Conservation (phyloP, 2,113 vertebrate genomes). For the Ellobius talpinus region DNA sequence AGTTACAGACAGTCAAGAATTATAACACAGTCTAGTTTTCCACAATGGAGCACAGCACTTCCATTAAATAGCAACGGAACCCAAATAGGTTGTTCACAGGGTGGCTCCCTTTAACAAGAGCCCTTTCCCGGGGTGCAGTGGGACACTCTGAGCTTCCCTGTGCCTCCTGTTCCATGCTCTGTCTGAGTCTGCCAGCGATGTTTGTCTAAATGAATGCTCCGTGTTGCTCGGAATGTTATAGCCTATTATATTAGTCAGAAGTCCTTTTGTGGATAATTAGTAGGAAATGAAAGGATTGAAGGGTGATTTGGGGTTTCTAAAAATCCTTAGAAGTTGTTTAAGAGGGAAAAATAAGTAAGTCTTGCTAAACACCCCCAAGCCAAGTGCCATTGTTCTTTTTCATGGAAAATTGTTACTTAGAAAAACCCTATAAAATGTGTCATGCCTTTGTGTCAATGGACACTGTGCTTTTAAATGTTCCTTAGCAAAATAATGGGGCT, state of each 20-base stretch:
- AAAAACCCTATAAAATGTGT: constrained; percentile 70
- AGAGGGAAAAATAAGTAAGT: constrained; percentile 76
- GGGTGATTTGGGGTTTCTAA: constrained; percentile 77
- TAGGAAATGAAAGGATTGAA: constrained; percentile 79
- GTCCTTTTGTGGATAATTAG: constrained; percentile 82
- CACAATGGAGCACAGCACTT: not conserved
- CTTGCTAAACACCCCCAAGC: constrained; percentile 70
- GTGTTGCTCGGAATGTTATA: constrained; percentile 74
- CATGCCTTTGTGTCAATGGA: constrained; percentile 25
- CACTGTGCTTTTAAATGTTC: constrained; percentile 60
- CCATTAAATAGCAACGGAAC: not conserved
- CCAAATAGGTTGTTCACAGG: not conserved
- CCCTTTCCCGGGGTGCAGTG: not conserved
- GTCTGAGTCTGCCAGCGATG: not conserved
- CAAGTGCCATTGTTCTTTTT: constrained; percentile 69
- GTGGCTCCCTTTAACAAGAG: not conserved
- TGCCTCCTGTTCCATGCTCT: not conserved
- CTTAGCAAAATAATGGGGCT: constrained; percentile 41
- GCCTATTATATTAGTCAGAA: constrained; percentile 78
- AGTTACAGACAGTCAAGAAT: not conserved
- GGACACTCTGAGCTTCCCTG: not conserved
- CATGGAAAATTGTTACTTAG: constrained; percentile 77
- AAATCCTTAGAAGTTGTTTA: constrained; percentile 81
- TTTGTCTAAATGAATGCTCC: not conserved
- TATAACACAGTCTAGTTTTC: not conserved